Percentiles rank a stretch among this genome's conserved stretches.
phyloP scores from a whole-genome alignment of 2,888 invertebrate species.

The Macropis europaea region DNA sequence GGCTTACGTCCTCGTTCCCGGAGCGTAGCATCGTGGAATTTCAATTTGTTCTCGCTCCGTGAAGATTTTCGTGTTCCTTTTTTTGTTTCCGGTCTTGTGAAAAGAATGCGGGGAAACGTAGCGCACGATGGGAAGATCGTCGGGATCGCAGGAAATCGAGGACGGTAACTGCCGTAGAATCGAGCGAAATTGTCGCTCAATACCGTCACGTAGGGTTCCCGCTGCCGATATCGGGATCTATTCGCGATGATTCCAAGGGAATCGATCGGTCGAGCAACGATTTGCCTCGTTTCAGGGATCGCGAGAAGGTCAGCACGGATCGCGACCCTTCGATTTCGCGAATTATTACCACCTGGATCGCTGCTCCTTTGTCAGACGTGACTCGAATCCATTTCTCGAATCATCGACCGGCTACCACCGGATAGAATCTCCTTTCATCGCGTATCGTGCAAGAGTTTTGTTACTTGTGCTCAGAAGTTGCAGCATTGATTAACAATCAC shows the following conservation, averaged over 20 bases:
- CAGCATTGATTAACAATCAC: no score
- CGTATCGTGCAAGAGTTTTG: no score
- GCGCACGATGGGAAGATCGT: slow-evolving; percentile 30
- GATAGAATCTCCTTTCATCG: no score
- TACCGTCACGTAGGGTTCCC: slow-evolving; percentile 68
- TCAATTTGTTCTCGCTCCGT: no score
- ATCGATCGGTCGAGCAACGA: slow-evolving; percentile 50
- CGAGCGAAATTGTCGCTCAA: slow-evolving; percentile 64
- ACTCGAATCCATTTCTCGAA: slow-evolving; percentile 1
- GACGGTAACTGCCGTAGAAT: slow-evolving; percentile 62
- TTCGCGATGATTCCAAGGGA: slow-evolving; percentile 33
- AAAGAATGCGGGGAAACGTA: not conserved
- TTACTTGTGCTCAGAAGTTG: no score
- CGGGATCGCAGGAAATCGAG: slow-evolving; percentile 43
- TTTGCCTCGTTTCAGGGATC: slow-evolving; percentile 55
- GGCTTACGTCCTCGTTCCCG: no score
- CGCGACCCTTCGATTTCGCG: slow-evolving; percentile 55
- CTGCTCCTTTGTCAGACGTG: slow-evolving; percentile 29
- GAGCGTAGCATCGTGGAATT: not conserved
- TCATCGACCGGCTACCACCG: not conserved
- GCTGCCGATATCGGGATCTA: slow-evolving; percentile 30
- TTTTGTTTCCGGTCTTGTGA: not conserved
- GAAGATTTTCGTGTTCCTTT: no score
- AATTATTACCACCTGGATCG: slow-evolving; percentile 50
- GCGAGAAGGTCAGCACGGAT: slow-evolving; percentile 28